Evolutionary conservation across 2,113 vertebrate species (phyloP).

Genomic region (Paralichthys olivaceus): DNA sequence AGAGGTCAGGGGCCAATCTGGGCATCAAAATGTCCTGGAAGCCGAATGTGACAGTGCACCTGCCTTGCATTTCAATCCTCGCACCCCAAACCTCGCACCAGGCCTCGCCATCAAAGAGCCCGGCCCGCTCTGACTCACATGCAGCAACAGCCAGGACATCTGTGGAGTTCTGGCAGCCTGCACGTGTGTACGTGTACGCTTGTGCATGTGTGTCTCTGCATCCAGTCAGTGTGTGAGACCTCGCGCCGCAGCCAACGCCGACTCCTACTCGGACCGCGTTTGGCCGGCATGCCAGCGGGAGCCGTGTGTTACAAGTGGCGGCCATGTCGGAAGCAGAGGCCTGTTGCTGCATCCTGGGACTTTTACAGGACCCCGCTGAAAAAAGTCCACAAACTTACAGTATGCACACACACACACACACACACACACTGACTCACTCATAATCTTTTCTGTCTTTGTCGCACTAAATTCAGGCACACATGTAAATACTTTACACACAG

Average conservation of each 20-base stretch:
- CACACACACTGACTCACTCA: background rate
- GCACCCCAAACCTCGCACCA: slow-evolving; percentile 58
- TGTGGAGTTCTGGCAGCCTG: slow-evolving; percentile 74
- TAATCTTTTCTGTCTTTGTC: slow-evolving; percentile 12
- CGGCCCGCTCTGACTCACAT: slow-evolving; percentile 65
- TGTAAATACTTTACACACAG: slow-evolving; percentile 68
- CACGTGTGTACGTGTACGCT: background rate
- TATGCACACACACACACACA: background rate
- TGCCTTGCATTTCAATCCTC: slow-evolving; percentile 65
- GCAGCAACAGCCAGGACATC: slow-evolving; percentile 77
- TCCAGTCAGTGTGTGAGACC: slow-evolving; percentile 57
- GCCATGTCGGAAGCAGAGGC: slow-evolving; percentile 45
- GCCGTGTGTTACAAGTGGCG: slow-evolving; percentile 56
- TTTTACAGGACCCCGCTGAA: slow-evolving; percentile 44
- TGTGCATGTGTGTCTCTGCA: slow-evolving; percentile 1
- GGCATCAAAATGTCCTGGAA: slow-evolving; percentile 56
- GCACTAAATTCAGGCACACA: slow-evolving; percentile 41
- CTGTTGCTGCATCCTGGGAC: slow-evolving; percentile 41
- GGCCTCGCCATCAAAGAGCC: slow-evolving; percentile 69
- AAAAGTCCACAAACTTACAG: slow-evolving; percentile 23
- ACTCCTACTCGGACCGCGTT: slow-evolving; percentile 60
- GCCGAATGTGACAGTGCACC: slow-evolving; percentile 61
- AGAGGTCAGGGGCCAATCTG: slow-evolving; percentile 58
- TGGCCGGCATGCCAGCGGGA: slow-evolving; percentile 63
- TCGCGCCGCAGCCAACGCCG: slow-evolving; percentile 47